These are phyloP conservation scores for Apodemia hepburni DNA, from an alignment of 2,888 invertebrate genomes.

Conservation along the genomic window DNA sequence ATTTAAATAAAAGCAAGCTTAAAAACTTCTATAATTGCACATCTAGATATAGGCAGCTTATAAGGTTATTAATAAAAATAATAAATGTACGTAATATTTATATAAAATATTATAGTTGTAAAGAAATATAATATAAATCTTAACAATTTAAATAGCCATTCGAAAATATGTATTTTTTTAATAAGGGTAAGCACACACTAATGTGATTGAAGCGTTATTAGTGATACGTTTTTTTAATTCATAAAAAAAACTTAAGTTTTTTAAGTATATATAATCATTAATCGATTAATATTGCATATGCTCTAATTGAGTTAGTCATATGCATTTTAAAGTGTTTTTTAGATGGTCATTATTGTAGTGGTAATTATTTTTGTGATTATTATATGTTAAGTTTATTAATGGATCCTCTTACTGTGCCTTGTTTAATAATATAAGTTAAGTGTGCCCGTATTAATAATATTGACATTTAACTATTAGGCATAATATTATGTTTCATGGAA, in stretches of 20 bases:
- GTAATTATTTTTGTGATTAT: slow-evolving; percentile 21
- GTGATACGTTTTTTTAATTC: too few species aligned
- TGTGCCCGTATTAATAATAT: slow-evolving; percentile 11
- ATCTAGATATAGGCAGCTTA: slow-evolving; percentile 10
- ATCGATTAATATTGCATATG: too few species aligned
- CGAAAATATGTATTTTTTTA: not conserved
- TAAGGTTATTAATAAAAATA: slow-evolving; percentile 8
- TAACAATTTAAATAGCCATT: not conserved
- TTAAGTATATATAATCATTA: too few species aligned
- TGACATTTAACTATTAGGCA: too few species aligned
- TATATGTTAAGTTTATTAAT: slow-evolving; percentile 15
- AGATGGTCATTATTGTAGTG: not conserved
- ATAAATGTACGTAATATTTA: slow-evolving; percentile 26
- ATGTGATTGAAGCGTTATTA: too few species aligned
- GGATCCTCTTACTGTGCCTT: slow-evolving; percentile 29
- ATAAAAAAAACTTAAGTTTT: too few species aligned
- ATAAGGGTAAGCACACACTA: too few species aligned
- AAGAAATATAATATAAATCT: slow-evolving; percentile 20
- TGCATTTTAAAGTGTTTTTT: not conserved
- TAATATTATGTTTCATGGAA: too few species aligned
- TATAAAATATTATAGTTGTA: slow-evolving; percentile 26
- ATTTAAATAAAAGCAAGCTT: slow-evolving; percentile 2
- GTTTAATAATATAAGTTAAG: slow-evolving; percentile 21
- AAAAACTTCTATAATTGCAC: not conserved
- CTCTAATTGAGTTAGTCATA: too few species aligned